Conservation (phyloP, 37 sponge, comb jelly and placozoan species). For the Axinella damicornis region DNA sequence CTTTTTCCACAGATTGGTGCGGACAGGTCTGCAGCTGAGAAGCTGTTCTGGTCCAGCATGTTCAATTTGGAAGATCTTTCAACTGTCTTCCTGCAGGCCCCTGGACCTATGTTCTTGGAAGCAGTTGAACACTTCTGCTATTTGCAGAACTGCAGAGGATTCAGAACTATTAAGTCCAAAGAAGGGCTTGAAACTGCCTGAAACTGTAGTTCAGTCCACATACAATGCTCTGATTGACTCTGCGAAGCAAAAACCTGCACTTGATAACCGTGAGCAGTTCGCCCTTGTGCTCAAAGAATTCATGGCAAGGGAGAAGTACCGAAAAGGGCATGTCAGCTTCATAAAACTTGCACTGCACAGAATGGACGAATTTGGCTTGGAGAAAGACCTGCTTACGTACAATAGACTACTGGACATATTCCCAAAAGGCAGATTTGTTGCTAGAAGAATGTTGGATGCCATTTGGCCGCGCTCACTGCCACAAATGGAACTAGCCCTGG, state of each 20-base stretch:
- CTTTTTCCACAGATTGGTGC: too few species aligned
- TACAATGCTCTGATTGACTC: conserved; percentile 53
- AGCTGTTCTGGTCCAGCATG: too few species aligned
- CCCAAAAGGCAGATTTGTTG: conserved; percentile 81
- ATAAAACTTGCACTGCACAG: conserved; percentile 72
- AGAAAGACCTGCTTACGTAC: conserved; percentile 80
- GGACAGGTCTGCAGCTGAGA: too few species aligned
- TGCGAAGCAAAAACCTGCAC: conserved; percentile 27
- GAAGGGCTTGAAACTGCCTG: too few species aligned
- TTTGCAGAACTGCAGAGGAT: too few species aligned
- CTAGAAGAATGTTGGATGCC: conserved; percentile 79
- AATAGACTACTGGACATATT: conserved; percentile 84
- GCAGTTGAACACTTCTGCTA: too few species aligned
- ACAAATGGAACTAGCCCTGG: conserved; percentile 85
- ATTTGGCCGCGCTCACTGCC: conserved; percentile 90
- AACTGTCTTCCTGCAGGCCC: too few species aligned
- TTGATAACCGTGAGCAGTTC: conserved; percentile 59
- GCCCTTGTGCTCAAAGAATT: conserved; percentile 70
- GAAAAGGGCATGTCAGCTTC: conserved; percentile 81
- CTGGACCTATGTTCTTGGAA: too few species aligned
- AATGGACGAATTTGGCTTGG: conserved; percentile 85
- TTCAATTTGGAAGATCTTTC: too few species aligned
- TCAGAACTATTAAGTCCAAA: too few species aligned
- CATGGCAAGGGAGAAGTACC: conserved; percentile 66
- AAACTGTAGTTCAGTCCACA: neutral